phyloP scores from a whole-genome alignment of 2,888 invertebrate species.

The Spialia ferax region DNA sequence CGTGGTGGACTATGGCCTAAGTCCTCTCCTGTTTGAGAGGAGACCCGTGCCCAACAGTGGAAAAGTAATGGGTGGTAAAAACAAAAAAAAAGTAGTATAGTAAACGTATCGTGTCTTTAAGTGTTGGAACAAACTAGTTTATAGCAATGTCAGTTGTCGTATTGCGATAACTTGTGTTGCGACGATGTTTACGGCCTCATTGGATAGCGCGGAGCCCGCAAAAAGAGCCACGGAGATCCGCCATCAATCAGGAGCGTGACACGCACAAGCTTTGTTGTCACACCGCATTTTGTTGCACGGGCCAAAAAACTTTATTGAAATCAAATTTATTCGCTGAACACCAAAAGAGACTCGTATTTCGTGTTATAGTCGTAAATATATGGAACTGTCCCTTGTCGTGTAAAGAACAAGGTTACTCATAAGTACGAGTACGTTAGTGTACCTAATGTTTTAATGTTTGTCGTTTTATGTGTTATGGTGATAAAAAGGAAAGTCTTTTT shows the following conservation, averaged over 20 bases:
- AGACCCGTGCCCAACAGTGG: too few relatives aligned
- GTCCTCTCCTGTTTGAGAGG: too few relatives aligned
- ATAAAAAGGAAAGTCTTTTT: too few relatives aligned
- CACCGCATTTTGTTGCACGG: constrained; percentile 55
- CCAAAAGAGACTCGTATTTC: not conserved
- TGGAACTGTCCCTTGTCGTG: not conserved
- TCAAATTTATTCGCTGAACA: constrained; percentile 12
- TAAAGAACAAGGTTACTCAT: not conserved
- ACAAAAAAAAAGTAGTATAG: too few relatives aligned
- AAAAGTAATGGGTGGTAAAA: too few relatives aligned
- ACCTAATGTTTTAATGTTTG: too few relatives aligned
- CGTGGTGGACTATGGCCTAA: too few relatives aligned
- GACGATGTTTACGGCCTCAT: constrained; percentile 48
- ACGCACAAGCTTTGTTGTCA: constrained; percentile 68
- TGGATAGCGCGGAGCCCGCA: constrained; percentile 61
- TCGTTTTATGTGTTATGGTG: too few relatives aligned
- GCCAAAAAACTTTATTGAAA: constrained; percentile 21
- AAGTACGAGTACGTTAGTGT: too few relatives aligned
- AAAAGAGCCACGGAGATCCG: constrained; percentile 58
- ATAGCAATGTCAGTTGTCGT: constrained; percentile 10
- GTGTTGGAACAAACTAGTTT: not conserved
- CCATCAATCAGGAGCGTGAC: constrained; percentile 80
- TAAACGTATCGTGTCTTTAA: not conserved
- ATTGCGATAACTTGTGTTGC: constrained; percentile 8
- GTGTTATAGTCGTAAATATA: too few relatives aligned